phyloP scores from a whole-genome alignment of 2,113 vertebrate genomes.

The Tylochromis polylepis region DNA sequence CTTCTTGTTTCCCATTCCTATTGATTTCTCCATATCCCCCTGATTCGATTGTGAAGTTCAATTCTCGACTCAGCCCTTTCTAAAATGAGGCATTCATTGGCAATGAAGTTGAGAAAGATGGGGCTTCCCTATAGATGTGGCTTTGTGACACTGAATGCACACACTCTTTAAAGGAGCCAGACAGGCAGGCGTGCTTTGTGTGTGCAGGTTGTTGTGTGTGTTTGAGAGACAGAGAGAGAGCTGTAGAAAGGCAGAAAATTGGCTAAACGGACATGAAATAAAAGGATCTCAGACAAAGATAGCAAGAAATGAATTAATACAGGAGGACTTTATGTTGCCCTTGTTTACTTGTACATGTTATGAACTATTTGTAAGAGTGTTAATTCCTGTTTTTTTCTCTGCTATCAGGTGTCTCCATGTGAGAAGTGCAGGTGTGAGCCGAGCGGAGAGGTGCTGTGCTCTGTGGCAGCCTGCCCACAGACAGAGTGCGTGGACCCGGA shows the following conservation, averaged over 20 bases:
- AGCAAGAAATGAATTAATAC: slow-evolving; percentile 20
- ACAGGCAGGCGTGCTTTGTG: neutral
- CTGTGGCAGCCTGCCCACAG: slow-evolving; percentile 93
- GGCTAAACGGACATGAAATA: neutral
- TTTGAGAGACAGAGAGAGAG: neutral
- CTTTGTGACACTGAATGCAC: slow-evolving; percentile 5
- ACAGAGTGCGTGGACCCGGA: slow-evolving; percentile 96
- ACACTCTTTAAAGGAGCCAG: neutral
- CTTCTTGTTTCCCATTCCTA: slow-evolving; percentile 33
- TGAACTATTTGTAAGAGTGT: neutral
- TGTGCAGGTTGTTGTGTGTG: neutral
- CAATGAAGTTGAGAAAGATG: slow-evolving; percentile 21
- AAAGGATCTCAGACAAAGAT: neutral
- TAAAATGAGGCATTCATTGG: slow-evolving; percentile 36
- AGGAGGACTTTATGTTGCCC: neutral
- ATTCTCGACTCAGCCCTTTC: neutral
- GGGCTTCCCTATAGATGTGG: neutral
- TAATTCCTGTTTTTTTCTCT: slow-evolving; percentile 12
- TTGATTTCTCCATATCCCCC: slow-evolving; percentile 39
- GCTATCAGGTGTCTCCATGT: slow-evolving; percentile 90
- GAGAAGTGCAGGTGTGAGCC: slow-evolving; percentile 93
- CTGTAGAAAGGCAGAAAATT: neutral
- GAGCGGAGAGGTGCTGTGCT: slow-evolving; percentile 92
- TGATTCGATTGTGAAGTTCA: slow-evolving; percentile 35
- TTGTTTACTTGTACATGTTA: neutral